A percentile compares a stretch with the other conserved stretches of the same genome.
phyloP scores from a whole-genome alignment of 1,140 invertebrate species.

The Acromyrmex echinatior region DNA sequence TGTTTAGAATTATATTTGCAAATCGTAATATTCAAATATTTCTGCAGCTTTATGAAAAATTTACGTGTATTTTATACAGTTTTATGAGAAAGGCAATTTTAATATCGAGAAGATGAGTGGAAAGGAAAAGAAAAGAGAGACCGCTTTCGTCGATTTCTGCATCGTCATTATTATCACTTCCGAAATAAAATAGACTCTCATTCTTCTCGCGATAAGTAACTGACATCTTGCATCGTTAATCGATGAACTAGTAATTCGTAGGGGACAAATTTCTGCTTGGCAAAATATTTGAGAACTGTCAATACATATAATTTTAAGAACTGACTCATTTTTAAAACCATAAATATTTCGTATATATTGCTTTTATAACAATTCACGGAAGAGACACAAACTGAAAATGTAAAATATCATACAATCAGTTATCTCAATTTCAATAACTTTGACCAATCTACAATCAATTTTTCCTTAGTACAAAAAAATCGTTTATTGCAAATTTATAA shows the following conservation, averaged over 20 bases:
- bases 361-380: neutral
- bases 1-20: neutral
- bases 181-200: constrained; percentile 51
- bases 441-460: neutral
- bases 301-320: neutral
- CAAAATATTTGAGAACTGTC: neutral
- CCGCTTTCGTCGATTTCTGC: constrained; percentile 45
- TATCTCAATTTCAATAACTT: constrained; percentile 1
- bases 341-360: neutral
- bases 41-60: neutral
- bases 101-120: neutral
- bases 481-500: neutral
- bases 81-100: neutral
- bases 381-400: neutral
- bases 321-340: neutral
- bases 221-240: constrained; percentile 69
- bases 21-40: neutral
- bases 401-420: neutral
- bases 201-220: constrained; percentile 56
- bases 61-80: neutral
- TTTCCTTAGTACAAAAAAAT: neutral
- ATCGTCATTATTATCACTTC: constrained; percentile 56
- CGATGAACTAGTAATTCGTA: constrained; percentile 52
- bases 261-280: constrained; percentile 39
- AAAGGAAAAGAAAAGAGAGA: neutral